These are phyloP conservation scores for Euthynnus affinis DNA, from an alignment of 2,797 vertebrate species.

Conservation along the genomic window DNA sequence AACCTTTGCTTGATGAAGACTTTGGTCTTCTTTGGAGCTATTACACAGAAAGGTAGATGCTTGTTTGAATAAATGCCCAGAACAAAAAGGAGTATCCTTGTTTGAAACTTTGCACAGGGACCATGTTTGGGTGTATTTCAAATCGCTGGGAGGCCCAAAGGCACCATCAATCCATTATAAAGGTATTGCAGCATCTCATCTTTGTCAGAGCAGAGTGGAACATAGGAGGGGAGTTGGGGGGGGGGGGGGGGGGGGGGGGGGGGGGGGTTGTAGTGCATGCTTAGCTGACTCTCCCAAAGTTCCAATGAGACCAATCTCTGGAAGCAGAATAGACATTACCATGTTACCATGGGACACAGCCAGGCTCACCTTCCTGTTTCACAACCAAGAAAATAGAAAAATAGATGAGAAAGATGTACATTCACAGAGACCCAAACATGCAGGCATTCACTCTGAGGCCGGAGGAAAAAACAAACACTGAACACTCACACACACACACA, in stretches of 20 bases:
- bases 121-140: slow-evolving; percentile 74
- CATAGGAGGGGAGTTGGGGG: neutral
- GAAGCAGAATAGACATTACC: slow-evolving; percentile 67
- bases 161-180: slow-evolving; percentile 71
- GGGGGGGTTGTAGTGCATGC: slow-evolving; percentile 43
- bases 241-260: slow-evolving; percentile 6
- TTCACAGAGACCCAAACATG: slow-evolving; percentile 46
- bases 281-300: slow-evolving; percentile 51
- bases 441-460: slow-evolving; percentile 38
- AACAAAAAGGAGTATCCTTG: slow-evolving; percentile 54
- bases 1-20: slow-evolving; percentile 56
- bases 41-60: slow-evolving; percentile 46
- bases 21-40: slow-evolving; percentile 46
- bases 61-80: slow-evolving; percentile 70
- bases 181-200: slow-evolving; percentile 74
- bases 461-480: slow-evolving; percentile 43
- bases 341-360: slow-evolving; percentile 56
- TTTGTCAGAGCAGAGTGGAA: slow-evolving; percentile 55
- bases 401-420: slow-evolving; percentile 50
- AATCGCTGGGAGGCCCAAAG: slow-evolving; percentile 61
- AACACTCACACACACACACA: slow-evolving; percentile 10
- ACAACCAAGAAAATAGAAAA: slow-evolving; percentile 57
- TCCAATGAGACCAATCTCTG: slow-evolving; percentile 70
- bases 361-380: slow-evolving; percentile 73
- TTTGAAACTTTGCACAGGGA: slow-evolving; percentile 54